phyloP scores from a whole-genome alignment of 2,113 vertebrate genomes.

The Pterocles burchelli region DNA sequence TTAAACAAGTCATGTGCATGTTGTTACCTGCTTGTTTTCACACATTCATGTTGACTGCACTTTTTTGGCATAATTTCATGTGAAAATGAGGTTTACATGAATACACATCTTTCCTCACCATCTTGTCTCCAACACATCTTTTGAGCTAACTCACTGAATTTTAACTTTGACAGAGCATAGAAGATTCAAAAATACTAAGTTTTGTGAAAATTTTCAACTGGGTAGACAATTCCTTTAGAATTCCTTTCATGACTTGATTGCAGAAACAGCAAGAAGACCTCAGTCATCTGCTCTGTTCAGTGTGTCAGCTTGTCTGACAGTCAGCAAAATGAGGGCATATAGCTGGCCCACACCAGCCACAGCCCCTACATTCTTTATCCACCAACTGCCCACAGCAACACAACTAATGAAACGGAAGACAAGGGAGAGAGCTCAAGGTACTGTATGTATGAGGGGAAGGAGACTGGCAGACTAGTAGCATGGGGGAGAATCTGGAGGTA shows the following conservation, averaged over 20 bases:
- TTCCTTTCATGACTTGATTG: not conserved
- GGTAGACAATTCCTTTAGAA: not conserved
- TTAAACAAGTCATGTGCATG: constrained; percentile 77
- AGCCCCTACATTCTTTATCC: not conserved
- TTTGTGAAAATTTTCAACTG: not conserved
- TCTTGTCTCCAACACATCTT: not conserved
- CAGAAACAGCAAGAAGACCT: not conserved
- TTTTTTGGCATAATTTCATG: not conserved
- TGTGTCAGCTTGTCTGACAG: not conserved
- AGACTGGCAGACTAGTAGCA: not conserved
- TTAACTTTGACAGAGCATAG: not conserved
- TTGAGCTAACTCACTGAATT: not conserved
- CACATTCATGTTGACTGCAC: constrained; percentile 57
- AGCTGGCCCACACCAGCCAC: not conserved
- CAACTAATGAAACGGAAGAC: not conserved
- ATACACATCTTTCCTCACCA: not conserved
- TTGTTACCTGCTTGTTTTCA: constrained; percentile 81
- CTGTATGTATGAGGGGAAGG: not conserved
- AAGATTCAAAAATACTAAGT: not conserved
- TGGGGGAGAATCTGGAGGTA: not conserved
- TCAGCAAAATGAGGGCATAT: not conserved
- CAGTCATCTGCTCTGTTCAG: not conserved
- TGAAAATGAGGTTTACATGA: not conserved
- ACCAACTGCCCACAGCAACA: not conserved
- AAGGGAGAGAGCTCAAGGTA: not conserved